Evolutionary conservation across 2,113 vertebrate genomes (phyloP), one percentile per base, ranked within the genome.

Genomic region (Pelvicachromis taeniatus): DNA sequence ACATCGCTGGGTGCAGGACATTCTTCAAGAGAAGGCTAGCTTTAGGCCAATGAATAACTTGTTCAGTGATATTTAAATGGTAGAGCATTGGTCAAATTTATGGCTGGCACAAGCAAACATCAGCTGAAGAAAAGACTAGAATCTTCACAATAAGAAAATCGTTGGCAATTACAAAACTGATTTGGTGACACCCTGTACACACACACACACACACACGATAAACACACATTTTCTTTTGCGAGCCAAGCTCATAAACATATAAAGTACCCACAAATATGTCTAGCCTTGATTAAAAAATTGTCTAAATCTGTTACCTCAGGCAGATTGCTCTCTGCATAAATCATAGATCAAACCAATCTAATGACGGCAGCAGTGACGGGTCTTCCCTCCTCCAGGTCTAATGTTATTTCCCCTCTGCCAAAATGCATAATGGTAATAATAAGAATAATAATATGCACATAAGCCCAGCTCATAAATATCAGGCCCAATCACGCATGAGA

Each of bases 341-440:
- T 95, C 94, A 95, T 95, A 94, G 95, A 95, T 96, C 95, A 95
- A 80, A 90, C 80, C 93, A 95, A 94, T 95, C 92, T 93, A 91
- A 93, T 94, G 93, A 96, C 92, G 93, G 94, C 88, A 81, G 77
- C 83, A 75, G 78, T 83, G 83, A 89, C 87, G 83, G 42, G 56
- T 65, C 50, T 50, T 81, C 35, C 78, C 80, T 78, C 84, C 83
- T 83, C 85, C 75, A 52, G 38, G 42, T 86, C 85, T 90, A 93
- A 94, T 93, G 91, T 94, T 94, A 87, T 93, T 88, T 90, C 85
- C 84, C 85, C 91, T 92, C 78, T 52, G 59, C 61, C 11, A 70
- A 95, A 93, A 94, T 92, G 91, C 86, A 94, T 94, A 92, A 96
- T 89, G 93, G 88, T 83, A 92, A 95, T 83, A 92, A 88, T 91